phyloP scores from a whole-genome alignment of 2,888 invertebrate genomes.

The Lasioglossum calceatum region DNA sequence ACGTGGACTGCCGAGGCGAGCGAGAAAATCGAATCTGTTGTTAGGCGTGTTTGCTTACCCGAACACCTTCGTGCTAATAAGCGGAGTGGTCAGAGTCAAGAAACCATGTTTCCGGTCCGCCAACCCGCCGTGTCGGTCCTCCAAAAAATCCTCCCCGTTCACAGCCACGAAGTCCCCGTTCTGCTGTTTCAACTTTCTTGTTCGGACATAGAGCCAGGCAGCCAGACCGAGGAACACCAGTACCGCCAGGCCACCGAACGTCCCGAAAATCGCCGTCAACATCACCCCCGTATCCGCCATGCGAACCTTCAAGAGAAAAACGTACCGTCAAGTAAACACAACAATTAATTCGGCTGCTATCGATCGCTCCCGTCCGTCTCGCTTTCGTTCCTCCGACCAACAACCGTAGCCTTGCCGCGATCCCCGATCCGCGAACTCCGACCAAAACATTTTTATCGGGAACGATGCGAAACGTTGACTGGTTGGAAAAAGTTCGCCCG shows the following conservation, averaged over 20 bases:
- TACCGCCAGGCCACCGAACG: slow-evolving; percentile 86
- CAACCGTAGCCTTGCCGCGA: background rate
- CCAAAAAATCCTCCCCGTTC: slow-evolving; percentile 85
- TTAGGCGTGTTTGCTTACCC: slow-evolving; percentile 87
- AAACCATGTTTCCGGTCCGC: slow-evolving; percentile 88
- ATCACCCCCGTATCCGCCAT: slow-evolving; percentile 87
- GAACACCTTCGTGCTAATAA: slow-evolving; percentile 90
- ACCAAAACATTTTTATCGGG: background rate
- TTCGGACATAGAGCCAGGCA: slow-evolving; percentile 86
- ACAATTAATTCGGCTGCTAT: slow-evolving; percentile 5
- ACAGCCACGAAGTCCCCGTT: slow-evolving; percentile 86
- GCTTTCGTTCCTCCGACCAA: background rate
- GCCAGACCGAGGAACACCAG: slow-evolving; percentile 85
- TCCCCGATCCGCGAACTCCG: background rate
- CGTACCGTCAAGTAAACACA: slow-evolving; percentile 17
- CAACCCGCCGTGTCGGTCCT: slow-evolving; percentile 69
- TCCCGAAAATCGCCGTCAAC: slow-evolving; percentile 88
- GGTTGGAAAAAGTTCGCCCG: background rate
- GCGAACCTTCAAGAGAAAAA: slow-evolving; percentile 85
- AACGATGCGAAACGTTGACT: background rate
- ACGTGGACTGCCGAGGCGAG: background rate
- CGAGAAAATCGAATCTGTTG: background rate
- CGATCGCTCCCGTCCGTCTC: background rate
- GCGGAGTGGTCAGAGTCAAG: slow-evolving; percentile 89
- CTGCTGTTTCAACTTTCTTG: slow-evolving; percentile 86